Base-by-base conservation (phyloP, 1,140 invertebrate species). In the Lutraria rhynchaena region DNA sequence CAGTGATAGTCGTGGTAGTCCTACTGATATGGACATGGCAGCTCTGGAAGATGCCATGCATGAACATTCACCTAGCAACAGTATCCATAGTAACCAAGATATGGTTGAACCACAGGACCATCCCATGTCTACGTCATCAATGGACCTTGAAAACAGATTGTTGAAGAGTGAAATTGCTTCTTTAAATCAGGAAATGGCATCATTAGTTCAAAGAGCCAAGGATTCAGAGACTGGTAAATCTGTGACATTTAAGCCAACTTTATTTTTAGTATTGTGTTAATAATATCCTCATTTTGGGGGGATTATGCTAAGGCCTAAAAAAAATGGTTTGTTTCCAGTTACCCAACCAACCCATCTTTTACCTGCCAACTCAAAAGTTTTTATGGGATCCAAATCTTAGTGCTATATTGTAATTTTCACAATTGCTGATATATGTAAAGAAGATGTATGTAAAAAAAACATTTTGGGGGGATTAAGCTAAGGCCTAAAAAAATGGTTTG, bases 151-250 rank as follows among this genome's bases (percentile, higher is more conserved):
- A 84, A 94, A 93, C 77, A 87, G 89, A 63, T 82, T 94, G 69
- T 87, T 95, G 31, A 92, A 92, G 84, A 94, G 93, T 89, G 94
- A 95, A 90, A 91, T 95, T 13, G 89, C 93, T 41, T 93, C 93
- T 27, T 89, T 95, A 3, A 94, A 94, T 83, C 93, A 94, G 86
- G 94, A 95, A 89, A 91, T 95, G 86, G 91, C 93, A 19, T 90
- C 93, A 67, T 86, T 94, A 4, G 88, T 94, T 35, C 90, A 93
- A 69, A 89, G 94, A 83, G 91, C 93, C 22, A 94, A 94, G 87
- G 90, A 92, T 58, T 90, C 94, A 63, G 93, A 95, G 87, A 92
- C 90, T 90, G 94, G 94, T 94, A 82, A 57, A 17, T 15, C 29
- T 29, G 44, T 51, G 0, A 35, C 11, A 35, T 63, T 41, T 41